Base-by-base conservation (phyloP, 2,113 vertebrate species). In the Sceloporus tristichus region DNA sequence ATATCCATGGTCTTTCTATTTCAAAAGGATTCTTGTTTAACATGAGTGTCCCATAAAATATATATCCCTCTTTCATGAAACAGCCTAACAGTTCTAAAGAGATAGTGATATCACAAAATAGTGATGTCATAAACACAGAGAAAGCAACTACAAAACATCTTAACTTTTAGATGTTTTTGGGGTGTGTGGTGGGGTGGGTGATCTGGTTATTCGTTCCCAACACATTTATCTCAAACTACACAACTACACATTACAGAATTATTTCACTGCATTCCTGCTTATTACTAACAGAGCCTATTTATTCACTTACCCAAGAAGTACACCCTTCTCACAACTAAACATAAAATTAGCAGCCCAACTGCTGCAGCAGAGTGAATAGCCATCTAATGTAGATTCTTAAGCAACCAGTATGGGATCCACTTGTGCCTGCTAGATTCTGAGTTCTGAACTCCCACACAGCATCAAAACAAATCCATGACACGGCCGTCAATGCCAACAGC, bases 401-500 rank as follows among this genome's bases (percentile, higher is more conserved):
- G 62, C 83, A 86, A 38, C 29, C 40, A 71, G 18, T 56, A 74
- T 53, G 53, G 10, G 59, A 74, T 29, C 78, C 62, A 82, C 79
- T 88, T 85, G 34, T 79, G 65, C 4, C 65, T 3, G 2, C 0
- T 7, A 0, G 2, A 23, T 42, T 66, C n/a, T 21, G 0, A 38
- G 19, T 4, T 0, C 48, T 65, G 62, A 78, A 74, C 78, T 56
- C 40, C 54, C 84, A 10, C 34, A 1, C 59, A 0, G 34, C 53
- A 48, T n/a, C 66, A 34, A 84, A 68, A 5, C 0, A 0, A 79
- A 78, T 53, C 40, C 48, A 8, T 78, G 62, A 53, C 54, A 70
- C 0, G 0, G 13, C 2, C 2, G 9, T 13, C 0, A 3, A 2
- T 16, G 34, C 0, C 59, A 82, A 1, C 2, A 54, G 23, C 23